Percentiles rank a stretch among this genome's conserved stretches.
Conservation (phyloP, 1,140 invertebrate species). For the Hycleus cichorii region DNA sequence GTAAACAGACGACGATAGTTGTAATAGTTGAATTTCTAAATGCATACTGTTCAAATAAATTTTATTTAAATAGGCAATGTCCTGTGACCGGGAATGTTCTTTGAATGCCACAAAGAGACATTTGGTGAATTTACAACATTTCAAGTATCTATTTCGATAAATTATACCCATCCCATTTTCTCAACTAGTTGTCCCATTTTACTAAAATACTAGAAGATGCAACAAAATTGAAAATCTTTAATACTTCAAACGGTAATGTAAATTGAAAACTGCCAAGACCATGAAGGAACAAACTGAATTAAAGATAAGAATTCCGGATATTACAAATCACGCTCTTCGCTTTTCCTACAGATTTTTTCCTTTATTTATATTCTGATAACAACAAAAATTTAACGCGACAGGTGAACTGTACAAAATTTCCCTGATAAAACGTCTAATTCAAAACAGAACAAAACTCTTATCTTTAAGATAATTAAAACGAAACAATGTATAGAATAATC, state of each 20-base stretch:
- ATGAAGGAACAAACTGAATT: constrained; percentile 6
- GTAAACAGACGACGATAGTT: constrained; percentile 9
- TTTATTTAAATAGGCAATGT: constrained; percentile 5
- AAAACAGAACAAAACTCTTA: too few species aligned
- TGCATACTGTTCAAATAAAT: constrained; percentile 14
- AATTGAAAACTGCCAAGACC: constrained; percentile 16
- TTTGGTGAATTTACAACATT: not conserved
- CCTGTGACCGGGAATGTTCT: constrained; percentile 6
- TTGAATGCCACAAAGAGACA: constrained; percentile 2
- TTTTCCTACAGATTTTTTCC: too few species aligned
- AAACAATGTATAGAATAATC: not conserved
- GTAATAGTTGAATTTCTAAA: not conserved
- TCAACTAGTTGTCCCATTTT: too few species aligned
- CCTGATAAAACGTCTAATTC: too few species aligned
- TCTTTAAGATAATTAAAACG: too few species aligned
- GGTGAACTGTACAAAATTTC: not conserved
- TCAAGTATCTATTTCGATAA: not conserved
- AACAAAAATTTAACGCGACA: too few species aligned
- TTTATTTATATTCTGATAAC: too few species aligned
- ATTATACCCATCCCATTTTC: not conserved
- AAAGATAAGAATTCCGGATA: constrained; percentile 12
- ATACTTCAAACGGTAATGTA: constrained; percentile 6
- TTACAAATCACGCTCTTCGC: constrained; percentile 4
- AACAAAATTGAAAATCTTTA: not conserved
- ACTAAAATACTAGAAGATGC: too few species aligned